Conservation (phyloP, 2,113 vertebrate genomes). For the Ophiodon elongatus region DNA sequence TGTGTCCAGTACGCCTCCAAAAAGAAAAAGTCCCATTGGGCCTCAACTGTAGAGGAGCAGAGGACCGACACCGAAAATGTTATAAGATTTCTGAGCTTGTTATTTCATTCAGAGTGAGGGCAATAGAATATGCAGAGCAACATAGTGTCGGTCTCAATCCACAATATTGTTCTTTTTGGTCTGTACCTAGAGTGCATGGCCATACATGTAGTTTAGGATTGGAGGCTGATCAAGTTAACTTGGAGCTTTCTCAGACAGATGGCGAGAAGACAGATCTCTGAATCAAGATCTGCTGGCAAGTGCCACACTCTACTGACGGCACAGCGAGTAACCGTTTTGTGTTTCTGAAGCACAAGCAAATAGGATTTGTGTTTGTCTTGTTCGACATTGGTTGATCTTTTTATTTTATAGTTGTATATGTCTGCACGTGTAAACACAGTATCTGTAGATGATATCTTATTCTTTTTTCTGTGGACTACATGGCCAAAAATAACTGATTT, state of each 20-base stretch:
- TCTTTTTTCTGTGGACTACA: not conserved
- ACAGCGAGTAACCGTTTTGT: not conserved
- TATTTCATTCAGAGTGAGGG: not conserved
- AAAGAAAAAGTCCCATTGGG: not conserved
- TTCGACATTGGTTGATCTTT: not conserved
- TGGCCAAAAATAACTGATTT: not conserved
- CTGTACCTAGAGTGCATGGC: not conserved
- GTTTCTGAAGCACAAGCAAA: not conserved
- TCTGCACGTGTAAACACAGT: not conserved
- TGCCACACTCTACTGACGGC: not conserved
- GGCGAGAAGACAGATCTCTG: not conserved
- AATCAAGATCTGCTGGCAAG: not conserved
- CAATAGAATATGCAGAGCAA: not conserved
- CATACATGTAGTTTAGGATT: not conserved
- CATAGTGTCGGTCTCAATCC: not conserved
- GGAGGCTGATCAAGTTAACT: slow-evolving; percentile 7
- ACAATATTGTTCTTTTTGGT: not conserved
- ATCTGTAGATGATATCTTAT: not conserved
- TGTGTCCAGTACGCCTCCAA: not conserved
- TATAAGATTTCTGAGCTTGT: not conserved
- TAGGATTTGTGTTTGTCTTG: not conserved
- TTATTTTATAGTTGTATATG: not conserved
- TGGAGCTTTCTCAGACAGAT: not conserved
- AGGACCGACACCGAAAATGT: not conserved
- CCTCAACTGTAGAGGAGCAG: not conserved